phyloP scores from a whole-genome alignment of 2,113 vertebrate genomes.

The Vidua chalybeata region DNA sequence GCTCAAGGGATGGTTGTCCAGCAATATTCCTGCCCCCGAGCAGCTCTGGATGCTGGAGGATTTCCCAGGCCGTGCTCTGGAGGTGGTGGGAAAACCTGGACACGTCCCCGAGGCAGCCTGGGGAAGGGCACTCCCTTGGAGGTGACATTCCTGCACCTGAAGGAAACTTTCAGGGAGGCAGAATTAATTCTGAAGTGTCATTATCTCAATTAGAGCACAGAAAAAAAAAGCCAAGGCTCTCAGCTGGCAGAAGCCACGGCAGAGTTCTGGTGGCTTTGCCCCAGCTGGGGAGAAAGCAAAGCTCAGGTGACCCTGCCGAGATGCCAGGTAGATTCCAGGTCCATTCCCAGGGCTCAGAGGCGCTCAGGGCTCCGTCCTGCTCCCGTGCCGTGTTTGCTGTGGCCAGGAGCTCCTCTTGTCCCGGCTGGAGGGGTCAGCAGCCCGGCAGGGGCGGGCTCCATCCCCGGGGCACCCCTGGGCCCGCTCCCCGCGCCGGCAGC shows the following conservation, averaged over 20 bases:
- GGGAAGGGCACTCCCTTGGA: neutral
- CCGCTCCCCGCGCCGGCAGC: neutral
- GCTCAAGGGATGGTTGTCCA: fast-evolving
- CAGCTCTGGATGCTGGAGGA: neutral
- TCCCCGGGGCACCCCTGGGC: constrained; percentile 31
- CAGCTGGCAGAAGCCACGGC: neutral
- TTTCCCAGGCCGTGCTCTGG: neutral
- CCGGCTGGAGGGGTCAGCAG: constrained; percentile 24
- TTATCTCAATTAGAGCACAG: neutral
- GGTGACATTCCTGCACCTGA: neutral
- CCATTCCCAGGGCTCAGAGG: fast-evolving
- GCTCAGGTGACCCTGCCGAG: neutral
- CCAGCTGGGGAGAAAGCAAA: neutral
- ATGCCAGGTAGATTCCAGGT: neutral
- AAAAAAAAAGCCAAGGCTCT: neutral
- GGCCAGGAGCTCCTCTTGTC: neutral
- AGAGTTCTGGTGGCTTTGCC: neutral
- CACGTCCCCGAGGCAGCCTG: neutral
- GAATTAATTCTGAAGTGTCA: neutral
- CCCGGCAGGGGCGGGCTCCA: constrained; percentile 24
- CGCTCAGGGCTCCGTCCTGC: neutral
- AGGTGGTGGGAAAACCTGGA: neutral
- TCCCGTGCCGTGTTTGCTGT: fast-evolving
- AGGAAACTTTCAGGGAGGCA: neutral
- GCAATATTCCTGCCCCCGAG: neutral